A percentile compares a stretch with the other conserved stretches of the same genome.
These are phyloP conservation scores for Ptychodera flava DNA, from an alignment of 35 echinoderm and acorn worm genomes.

Conservation along the genomic window DNA sequence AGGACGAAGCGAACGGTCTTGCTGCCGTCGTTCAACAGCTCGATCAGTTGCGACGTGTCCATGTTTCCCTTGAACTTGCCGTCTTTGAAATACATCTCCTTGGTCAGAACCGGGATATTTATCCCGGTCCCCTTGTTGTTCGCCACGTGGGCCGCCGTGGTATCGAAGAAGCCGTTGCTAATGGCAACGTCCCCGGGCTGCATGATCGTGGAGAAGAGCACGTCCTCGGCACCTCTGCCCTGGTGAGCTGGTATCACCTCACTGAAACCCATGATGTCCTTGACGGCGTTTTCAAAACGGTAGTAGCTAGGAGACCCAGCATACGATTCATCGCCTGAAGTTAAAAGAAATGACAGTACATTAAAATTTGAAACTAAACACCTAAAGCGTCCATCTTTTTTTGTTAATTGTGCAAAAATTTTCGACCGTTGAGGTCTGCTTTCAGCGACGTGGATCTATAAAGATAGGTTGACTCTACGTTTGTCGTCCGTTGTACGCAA, in stretches of 20 bases:
- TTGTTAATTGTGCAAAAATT: too few species aligned
- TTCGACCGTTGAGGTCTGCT: too few species aligned
- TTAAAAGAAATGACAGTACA: not conserved
- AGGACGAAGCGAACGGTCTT: not conserved
- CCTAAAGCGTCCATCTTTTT: too few species aligned
- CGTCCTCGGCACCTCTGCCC: not conserved
- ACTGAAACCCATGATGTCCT: constrained; percentile 5
- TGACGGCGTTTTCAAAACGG: not conserved
- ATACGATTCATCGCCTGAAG: not conserved
- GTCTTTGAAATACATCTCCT: not conserved
- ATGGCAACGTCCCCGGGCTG: not conserved
- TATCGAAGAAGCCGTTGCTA: not conserved
- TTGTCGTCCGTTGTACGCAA: too few species aligned
- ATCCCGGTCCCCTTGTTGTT: not conserved
- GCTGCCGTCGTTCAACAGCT: not conserved
- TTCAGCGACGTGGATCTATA: too few species aligned
- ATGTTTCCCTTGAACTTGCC: constrained; percentile 6
- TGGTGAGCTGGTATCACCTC: not conserved
- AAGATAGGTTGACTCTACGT: too few species aligned
- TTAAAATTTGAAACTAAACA: too few species aligned
- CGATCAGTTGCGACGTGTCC: not conserved
- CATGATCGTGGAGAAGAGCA: not conserved
- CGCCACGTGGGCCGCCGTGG: not conserved
- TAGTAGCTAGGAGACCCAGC: not conserved
- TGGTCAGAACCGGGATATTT: not conserved